Base-by-base conservation (phyloP, 2,113 vertebrate species). In the Dasyprocta punctata region DNA sequence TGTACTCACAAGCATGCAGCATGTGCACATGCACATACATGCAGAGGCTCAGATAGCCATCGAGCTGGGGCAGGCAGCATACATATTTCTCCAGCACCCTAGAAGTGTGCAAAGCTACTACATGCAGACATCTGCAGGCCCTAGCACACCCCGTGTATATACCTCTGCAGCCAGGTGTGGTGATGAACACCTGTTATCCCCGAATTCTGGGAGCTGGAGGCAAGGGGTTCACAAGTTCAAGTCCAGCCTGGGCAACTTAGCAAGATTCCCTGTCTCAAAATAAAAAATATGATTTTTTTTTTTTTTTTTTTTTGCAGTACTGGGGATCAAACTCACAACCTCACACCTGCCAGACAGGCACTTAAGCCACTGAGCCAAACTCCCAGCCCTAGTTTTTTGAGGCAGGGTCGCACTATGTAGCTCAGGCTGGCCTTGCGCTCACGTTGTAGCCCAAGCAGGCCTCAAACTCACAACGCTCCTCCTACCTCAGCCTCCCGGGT, bases 1-100 rank as follows among this genome's bases (percentile, higher is more conserved):
- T 65, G 81, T 26, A 28, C 41, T 36, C 56, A 61, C 30, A 96
- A 71, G 54, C 14, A 7, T 9, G 22, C 38, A 36, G 14, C 56
- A 7, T 84, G 60, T 26, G 12, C 0, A 0, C 24, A 4, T 20
- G 78, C 41, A 58, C 30, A 22, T 3, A 7, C 73, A 60, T 0
- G 0, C 41, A 52, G n/a, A 90, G 44, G 65, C 86, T 19, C 33
- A 4, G 36, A 52, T 1, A 20, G 56, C 20, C 38, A 26, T 12
- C 58, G 58, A 14, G 87, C 8, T 1, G 36, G 24, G 69, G 63
- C 47, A 77, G 60, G 58, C 88, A 58, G 24, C 16, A 4, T 84
- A 54, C 17, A 4, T 36, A 20, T 56, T 88, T 82, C 69, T 65
- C 81, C 38, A 52, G 77, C 38, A 47, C 11, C 36, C 54, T 77